Percentiles rank a stretch among this genome's conserved stretches.
Conservation (phyloP, 2,797 vertebrate species). For the Hylomyscus alleni region DNA sequence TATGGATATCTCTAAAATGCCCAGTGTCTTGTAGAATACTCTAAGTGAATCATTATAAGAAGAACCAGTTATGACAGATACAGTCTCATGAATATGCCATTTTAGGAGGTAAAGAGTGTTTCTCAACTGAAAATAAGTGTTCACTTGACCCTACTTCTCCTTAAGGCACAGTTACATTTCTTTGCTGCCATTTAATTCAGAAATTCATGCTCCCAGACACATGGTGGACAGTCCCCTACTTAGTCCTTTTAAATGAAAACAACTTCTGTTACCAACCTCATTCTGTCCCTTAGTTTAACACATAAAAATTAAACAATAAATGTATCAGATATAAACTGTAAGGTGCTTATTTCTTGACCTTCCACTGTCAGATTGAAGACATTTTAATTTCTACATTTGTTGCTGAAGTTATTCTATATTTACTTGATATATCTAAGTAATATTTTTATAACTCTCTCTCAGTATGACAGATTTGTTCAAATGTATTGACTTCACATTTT, state of each 20-base stretch:
- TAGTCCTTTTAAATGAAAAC: not conserved
- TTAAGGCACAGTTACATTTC: not conserved
- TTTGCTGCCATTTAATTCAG: not conserved
- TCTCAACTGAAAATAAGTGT: slow-evolving; percentile 47
- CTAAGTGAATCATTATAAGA: slow-evolving; percentile 43
- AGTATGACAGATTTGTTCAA: not conserved
- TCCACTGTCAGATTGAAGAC: not conserved
- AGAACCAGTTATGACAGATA: not conserved
- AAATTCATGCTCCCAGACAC: not conserved
- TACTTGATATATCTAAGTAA: not conserved
- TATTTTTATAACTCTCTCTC: not conserved
- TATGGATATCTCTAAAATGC: slow-evolving; percentile 51
- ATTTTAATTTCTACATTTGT: not conserved
- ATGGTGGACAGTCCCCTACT: fast-evolving
- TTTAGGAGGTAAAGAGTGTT: not conserved
- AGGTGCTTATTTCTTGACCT: not conserved
- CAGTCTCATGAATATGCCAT: slow-evolving; percentile 56
- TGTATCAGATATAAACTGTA: not conserved
- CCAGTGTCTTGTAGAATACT: slow-evolving; percentile 20
- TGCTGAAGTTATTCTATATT: not conserved
- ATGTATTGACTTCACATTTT: slow-evolving; percentile 10
- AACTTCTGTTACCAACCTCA: not conserved
- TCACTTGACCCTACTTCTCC: slow-evolving; percentile 8
- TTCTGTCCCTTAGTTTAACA: not conserved
- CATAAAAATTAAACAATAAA: not conserved